Conservation (phyloP, 2,888 invertebrate species). For the Ophion ventricosus region DNA sequence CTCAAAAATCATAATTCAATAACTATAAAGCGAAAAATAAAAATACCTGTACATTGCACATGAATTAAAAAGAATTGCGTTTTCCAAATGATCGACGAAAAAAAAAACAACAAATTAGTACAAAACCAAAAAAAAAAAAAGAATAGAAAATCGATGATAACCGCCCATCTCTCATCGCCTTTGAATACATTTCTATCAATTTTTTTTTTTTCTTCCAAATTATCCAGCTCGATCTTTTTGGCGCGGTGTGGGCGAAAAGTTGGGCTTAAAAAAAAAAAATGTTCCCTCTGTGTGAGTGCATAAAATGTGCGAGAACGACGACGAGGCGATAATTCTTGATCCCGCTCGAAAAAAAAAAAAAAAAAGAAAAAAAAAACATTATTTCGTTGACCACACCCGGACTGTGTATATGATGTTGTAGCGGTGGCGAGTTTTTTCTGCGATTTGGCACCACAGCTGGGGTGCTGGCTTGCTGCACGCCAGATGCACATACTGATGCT, state of each 20-base stretch:
- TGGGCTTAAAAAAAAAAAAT: neutral
- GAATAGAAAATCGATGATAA: too few species aligned
- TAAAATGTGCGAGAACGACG: too few species aligned
- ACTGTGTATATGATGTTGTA: conserved; percentile 85
- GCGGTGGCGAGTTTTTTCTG: conserved; percentile 88
- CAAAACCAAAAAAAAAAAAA: too few species aligned
- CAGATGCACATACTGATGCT: conserved; percentile 83
- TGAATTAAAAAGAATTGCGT: too few species aligned
- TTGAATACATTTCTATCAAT: neutral
- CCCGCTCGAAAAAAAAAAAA: conserved; percentile 8
- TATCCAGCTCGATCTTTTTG: neutral
- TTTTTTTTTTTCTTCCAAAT: neutral
- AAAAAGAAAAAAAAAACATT: conserved; percentile 50
- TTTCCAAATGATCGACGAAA: too few species aligned
- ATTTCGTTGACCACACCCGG: conserved; percentile 47
- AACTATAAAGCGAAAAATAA: too few species aligned
- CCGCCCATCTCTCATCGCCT: neutral
- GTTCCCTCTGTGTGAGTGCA: too few species aligned
- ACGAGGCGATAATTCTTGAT: neutral
- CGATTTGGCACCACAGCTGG: conserved; percentile 89
- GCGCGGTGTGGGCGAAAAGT: neutral
- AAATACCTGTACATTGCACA: too few species aligned
- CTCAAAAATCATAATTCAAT: too few species aligned
- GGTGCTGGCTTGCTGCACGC: conserved; percentile 88
- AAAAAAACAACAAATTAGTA: too few species aligned